Evolutionary conservation across 23 tunicate genomes (phyloP).

Genomic region (Trididemnum clinides): DNA sequence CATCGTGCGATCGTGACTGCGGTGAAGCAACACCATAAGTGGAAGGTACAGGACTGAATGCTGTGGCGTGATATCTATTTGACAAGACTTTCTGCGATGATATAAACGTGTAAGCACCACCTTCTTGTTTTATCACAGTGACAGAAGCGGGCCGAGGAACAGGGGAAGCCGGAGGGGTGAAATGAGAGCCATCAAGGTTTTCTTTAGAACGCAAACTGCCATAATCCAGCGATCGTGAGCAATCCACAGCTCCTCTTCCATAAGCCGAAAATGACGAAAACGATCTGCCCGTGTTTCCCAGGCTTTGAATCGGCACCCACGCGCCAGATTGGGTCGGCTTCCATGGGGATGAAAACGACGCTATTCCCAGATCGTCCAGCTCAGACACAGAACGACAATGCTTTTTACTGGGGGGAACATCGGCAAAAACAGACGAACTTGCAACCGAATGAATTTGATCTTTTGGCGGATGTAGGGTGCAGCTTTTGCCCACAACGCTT

Average conservation of each 20-base stretch:
- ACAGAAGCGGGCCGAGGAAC: constrained; percentile 83
- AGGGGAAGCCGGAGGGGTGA: constrained; percentile 78
- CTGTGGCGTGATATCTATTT: background rate
- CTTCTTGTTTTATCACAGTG: constrained; percentile 79
- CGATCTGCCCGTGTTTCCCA: background rate
- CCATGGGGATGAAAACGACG: constrained; percentile 23
- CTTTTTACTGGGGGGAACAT: constrained; percentile 54
- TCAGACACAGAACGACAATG: constrained; percentile 83
- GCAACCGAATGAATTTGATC: background rate
- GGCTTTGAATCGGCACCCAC: constrained; percentile 48
- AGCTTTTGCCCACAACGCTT: constrained; percentile 49
- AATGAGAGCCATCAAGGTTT: background rate
- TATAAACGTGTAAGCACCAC: constrained; percentile 54
- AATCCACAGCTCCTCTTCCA: background rate
- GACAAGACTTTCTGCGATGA: constrained; percentile 39
- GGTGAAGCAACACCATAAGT: constrained; percentile 45
- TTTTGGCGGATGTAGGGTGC: constrained; percentile 53
- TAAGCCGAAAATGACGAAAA: constrained; percentile 35
- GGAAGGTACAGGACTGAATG: constrained; percentile 62
- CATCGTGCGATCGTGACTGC: constrained; percentile 19
- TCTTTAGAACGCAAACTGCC: constrained; percentile 22
- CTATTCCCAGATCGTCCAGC: constrained; percentile 40
- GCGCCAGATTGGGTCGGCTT: constrained; percentile 54
- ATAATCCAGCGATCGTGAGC: constrained; percentile 61
- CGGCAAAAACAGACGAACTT: background rate